A percentile compares a stretch with the other conserved stretches of the same genome.
Conservation (phyloP, 2,797 vertebrate genomes). For the Onychomys torridus region DNA sequence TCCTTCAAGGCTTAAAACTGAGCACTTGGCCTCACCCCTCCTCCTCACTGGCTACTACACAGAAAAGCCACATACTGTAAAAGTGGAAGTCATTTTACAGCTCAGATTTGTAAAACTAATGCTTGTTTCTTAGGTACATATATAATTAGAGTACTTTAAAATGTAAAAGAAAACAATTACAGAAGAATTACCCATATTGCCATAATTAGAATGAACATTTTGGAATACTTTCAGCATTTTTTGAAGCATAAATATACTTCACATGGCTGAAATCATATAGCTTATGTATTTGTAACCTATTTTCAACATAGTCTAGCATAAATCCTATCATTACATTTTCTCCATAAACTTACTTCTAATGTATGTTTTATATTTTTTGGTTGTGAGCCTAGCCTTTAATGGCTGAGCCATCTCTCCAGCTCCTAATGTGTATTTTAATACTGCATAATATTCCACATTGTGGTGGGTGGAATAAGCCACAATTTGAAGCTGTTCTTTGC, state of each 20-base stretch:
- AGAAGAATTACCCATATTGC: slow-evolving; percentile 27
- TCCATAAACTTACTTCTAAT: slow-evolving; percentile 18
- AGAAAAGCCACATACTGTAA: background rate
- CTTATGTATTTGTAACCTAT: background rate
- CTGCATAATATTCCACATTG: background rate
- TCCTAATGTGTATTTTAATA: slow-evolving; percentile 29
- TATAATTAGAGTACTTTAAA: slow-evolving; percentile 30
- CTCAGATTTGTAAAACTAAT: slow-evolving; percentile 31
- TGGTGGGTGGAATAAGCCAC: background rate
- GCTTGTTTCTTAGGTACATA: slow-evolving; percentile 25
- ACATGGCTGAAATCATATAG: background rate
- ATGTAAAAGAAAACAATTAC: slow-evolving; percentile 41
- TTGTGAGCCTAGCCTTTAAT: background rate
- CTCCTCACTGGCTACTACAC: background rate
- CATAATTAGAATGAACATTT: slow-evolving; percentile 47
- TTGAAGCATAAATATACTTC: slow-evolving; percentile 52
- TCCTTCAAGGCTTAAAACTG: background rate
- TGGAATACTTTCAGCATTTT: slow-evolving; percentile 33
- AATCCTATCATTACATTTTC: slow-evolving; percentile 35
- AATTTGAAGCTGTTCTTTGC: background rate
- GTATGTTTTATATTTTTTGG: background rate
- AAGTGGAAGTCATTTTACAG: background rate
- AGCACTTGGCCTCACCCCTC: background rate
- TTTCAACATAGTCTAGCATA: background rate
- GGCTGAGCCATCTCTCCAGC: background rate